Percentiles rank a stretch among this genome's conserved stretches.
Evolutionary conservation across 1,140 invertebrate species (phyloP).

Genomic region (Caenorhabditis remanei): DNA sequence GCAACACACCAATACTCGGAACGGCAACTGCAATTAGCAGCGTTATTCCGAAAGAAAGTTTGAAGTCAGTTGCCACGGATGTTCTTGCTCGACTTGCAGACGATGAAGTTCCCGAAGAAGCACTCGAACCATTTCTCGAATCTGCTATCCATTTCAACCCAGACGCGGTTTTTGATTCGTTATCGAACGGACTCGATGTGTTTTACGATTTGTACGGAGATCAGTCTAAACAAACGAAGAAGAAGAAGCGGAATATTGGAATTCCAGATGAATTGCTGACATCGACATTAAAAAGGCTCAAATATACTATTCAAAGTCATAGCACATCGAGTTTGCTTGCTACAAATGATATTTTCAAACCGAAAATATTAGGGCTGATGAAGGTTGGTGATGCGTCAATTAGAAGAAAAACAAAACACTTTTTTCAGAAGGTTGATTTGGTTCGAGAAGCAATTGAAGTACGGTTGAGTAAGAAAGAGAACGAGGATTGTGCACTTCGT

Average conservation of each 20-base stretch:
- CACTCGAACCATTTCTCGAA: constrained; percentile 36
- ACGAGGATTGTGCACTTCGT: not conserved
- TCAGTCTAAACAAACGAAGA: not conserved
- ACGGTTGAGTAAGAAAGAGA: not conserved
- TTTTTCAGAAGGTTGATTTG: constrained; percentile 31
- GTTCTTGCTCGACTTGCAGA: constrained; percentile 9
- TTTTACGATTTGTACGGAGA: not conserved
- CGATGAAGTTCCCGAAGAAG: constrained; percentile 42
- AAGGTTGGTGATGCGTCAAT: not conserved
- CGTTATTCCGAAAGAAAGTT: not conserved
- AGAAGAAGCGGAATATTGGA: not conserved
- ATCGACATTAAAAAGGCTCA: not conserved
- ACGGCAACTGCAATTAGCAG: constrained; percentile 31
- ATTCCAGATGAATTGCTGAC: not conserved
- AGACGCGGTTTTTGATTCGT: constrained; percentile 4
- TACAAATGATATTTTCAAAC: not conserved
- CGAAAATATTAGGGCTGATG: not conserved
- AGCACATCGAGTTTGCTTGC: constrained; percentile 28
- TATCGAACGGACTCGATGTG: not conserved
- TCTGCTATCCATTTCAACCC: constrained; percentile 37
- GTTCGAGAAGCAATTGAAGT: constrained; percentile 19
- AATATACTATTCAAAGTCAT: not conserved
- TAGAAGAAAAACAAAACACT: not conserved
- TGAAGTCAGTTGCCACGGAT: constrained; percentile 6
- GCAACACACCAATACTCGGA: not conserved